A percentile compares a stretch with the other conserved stretches of the same genome.
These are phyloP conservation scores for Amaurobius ferox DNA, from an alignment of 2,888 invertebrate species.

Conservation along the genomic window DNA sequence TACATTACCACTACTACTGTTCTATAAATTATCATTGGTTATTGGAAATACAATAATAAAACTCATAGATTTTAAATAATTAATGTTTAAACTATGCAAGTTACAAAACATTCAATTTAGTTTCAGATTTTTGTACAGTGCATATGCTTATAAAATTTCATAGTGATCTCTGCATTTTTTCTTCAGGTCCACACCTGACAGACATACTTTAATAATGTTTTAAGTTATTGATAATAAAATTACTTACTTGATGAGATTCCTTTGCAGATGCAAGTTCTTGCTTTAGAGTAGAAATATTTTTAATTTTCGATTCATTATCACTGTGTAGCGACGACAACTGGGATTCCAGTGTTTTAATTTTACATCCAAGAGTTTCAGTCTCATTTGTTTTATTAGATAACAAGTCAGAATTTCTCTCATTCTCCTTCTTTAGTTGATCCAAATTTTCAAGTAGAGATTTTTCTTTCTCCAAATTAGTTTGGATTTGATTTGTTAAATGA, in stretches of 20 bases:
- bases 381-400: neutral
- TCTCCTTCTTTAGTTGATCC: neutral
- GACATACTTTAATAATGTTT: no score
- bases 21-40: no score
- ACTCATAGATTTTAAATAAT: no score
- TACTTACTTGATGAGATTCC: neutral
- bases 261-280: neutral
- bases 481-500: neutral
- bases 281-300: neutral
- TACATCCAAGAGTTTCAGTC: neutral
- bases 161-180: no score
- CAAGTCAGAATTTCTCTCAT: neutral
- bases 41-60: no score
- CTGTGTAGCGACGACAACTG: neutral
- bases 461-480: neutral
- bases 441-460: constrained; percentile 1
- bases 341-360: neutral
- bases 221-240: no score
- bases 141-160: no score
- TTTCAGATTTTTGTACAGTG: no score
- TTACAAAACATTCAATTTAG: no score
- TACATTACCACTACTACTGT: no score
- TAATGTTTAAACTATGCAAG: no score
- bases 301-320: neutral
- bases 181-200: no score